Evolutionary conservation across 2,113 vertebrate species (phyloP).

Genomic region (Felis chaus): DNA sequence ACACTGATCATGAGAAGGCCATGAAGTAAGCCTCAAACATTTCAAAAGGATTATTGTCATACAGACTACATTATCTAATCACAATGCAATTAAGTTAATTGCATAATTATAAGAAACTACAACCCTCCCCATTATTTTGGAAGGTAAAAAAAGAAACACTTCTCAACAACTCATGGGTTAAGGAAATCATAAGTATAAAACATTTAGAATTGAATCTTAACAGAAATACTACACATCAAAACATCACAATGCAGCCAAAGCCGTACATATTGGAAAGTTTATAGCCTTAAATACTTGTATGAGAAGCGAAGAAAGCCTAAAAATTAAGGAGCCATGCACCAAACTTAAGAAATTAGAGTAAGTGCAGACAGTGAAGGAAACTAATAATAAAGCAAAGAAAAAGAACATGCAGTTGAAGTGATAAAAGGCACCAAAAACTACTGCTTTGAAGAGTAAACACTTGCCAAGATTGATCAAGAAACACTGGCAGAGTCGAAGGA

Average conservation of each 20-base stretch:
- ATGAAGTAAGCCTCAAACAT: not conserved
- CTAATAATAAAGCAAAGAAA: not conserved
- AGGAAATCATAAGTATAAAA: not conserved
- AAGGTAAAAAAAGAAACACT: not conserved
- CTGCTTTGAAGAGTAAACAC: not conserved
- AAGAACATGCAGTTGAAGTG: not conserved
- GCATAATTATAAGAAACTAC: not conserved
- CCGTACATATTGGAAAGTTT: not conserved
- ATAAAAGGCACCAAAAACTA: not conserved
- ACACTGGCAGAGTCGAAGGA: not conserved
- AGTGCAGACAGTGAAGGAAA: not conserved
- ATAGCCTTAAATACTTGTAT: not conserved
- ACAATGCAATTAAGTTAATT: not conserved
- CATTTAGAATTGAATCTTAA: not conserved
- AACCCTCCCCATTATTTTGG: not conserved
- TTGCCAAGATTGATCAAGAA: not conserved
- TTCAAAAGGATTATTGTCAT: not conserved
- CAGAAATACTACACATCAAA: not conserved
- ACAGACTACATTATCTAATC: not conserved
- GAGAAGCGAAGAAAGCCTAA: slow-evolving; percentile 23
- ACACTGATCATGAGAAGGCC: not conserved
- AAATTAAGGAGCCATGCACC: not conserved
- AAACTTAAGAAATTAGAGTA: not conserved
- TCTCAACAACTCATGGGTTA: not conserved
- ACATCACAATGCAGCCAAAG: not conserved